Evolutionary conservation across 2,113 vertebrate species (phyloP).

Genomic region (Datnioides undecimradiatus): DNA sequence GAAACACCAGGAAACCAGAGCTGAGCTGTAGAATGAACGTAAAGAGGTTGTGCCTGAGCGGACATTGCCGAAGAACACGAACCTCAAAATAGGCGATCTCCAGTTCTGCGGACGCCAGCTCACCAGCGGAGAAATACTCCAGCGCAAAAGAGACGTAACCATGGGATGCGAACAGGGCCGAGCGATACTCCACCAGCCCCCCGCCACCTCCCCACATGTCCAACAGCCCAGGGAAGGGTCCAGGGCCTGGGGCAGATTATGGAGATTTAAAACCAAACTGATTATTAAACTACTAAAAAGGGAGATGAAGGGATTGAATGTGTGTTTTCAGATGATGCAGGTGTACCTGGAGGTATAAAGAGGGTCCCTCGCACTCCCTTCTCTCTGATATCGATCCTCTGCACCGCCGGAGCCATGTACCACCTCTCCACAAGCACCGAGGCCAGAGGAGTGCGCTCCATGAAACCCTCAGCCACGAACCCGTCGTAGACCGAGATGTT

Average conservation of each 20-base stretch:
- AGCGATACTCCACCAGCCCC: conserved; percentile 81
- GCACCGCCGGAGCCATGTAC: conserved; percentile 82
- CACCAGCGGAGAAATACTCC: conserved; percentile 60
- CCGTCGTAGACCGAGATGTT: conserved; percentile 73
- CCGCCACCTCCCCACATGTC: conserved; percentile 86
- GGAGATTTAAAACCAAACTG: no score
- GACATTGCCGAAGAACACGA: background rate
- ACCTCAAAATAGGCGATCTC: conserved; percentile 77
- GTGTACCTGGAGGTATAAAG: conserved; percentile 82
- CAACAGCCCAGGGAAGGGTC: conserved; percentile 82
- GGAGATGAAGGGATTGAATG: background rate
- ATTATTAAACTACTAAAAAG: no score
- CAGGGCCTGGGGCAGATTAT: conserved; percentile 78
- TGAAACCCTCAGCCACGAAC: conserved; percentile 70
- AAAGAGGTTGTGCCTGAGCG: no score
- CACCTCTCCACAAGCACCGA: conserved; percentile 78
- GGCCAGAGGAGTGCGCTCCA: conserved; percentile 55
- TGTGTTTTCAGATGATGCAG: background rate
- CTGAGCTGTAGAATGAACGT: no score
- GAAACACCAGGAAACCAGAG: no score
- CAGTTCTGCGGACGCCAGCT: background rate
- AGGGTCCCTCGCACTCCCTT: conserved; percentile 73
- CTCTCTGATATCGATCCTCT: conserved; percentile 66
- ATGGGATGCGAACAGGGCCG: conserved; percentile 78
- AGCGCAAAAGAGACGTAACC: conserved; percentile 80